Conservation (phyloP, 2,888 invertebrate genomes). For the Drosophila pseudotakahashii region DNA sequence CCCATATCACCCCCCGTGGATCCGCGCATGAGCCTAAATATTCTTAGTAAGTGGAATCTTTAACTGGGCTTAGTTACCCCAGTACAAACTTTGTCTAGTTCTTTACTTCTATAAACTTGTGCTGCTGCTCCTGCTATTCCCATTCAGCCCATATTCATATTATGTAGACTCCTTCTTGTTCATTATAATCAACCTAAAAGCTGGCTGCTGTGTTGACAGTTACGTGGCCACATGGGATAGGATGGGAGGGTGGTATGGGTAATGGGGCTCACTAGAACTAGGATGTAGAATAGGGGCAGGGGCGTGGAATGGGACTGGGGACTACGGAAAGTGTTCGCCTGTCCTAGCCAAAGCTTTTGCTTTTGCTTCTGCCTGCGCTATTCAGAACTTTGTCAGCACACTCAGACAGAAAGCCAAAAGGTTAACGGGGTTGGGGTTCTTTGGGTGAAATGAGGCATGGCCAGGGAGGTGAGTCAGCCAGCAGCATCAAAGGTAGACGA, state of each 20-base stretch:
- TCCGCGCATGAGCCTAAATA: background rate
- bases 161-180: constrained; percentile 28
- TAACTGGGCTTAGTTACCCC: constrained; percentile 18
- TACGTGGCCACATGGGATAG: constrained; percentile 23
- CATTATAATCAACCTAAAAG: constrained; percentile 55
- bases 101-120: constrained; percentile 32
- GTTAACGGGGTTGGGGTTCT: constrained; percentile 55
- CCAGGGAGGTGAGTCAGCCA: background rate
- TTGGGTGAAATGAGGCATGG: constrained; percentile 30
- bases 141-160: constrained; percentile 9
- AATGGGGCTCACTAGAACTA: background rate
- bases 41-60: constrained; percentile 16
- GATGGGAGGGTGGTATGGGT: constrained; percentile 2
- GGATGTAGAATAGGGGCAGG: background rate
- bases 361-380: constrained; percentile 26
- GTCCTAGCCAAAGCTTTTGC: constrained; percentile 23
- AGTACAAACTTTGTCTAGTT: constrained; percentile 13
- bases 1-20: too few species aligned
- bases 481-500: constrained; percentile 12
- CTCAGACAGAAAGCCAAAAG: constrained; percentile 57
- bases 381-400: constrained; percentile 66
- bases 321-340: constrained; percentile 18
- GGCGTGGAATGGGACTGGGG: background rate
- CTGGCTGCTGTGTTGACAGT: constrained; percentile 52
- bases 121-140: constrained; percentile 6